A percentile compares a stretch with the other conserved stretches of the same genome.
These are phyloP conservation scores for Dilophus febrilis DNA, from an alignment of 2,888 invertebrate species.

Conservation along the genomic window DNA sequence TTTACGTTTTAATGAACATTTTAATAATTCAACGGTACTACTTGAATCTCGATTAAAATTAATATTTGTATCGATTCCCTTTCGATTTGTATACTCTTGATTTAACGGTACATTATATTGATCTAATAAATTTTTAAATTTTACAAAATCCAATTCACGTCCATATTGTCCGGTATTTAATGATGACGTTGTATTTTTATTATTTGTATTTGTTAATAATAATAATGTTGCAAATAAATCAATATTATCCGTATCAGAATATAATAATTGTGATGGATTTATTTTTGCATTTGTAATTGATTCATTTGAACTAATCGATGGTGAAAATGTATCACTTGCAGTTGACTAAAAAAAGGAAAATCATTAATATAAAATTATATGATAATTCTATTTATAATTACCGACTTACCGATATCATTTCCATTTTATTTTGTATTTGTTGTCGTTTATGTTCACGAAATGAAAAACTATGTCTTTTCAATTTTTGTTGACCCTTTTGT, in stretches of 20 bases:
- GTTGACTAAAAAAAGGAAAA: constrained; percentile 12
- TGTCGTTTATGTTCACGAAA: constrained; percentile 3
- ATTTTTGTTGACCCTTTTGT: too few relatives aligned
- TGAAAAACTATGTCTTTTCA: neutral
- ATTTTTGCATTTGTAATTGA: constrained; percentile 9
- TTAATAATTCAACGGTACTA: constrained; percentile 17
- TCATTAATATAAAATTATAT: constrained; percentile 1
- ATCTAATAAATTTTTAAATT: neutral
- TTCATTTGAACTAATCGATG: constrained; percentile 21
- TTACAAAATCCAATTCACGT: neutral
- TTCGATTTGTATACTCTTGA: neutral
- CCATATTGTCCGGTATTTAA: neutral
- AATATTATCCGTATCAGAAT: constrained; percentile 13
- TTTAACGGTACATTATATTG: neutral
- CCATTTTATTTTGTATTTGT: neutral
- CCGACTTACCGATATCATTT: neutral
- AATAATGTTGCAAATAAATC: constrained; percentile 22
- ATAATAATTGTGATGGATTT: constrained; percentile 13
- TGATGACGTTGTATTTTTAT: neutral
- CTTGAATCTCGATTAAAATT: neutral
- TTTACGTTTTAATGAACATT: constrained; percentile 17
- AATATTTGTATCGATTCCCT: neutral
- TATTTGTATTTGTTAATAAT: too few relatives aligned
- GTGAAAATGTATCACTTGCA: constrained; percentile 16
- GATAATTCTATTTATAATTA: neutral